A percentile compares a stretch with the other conserved stretches of the same genome.
Conservation (phyloP, 2,113 vertebrate species). For the Phocoena phocoena region DNA sequence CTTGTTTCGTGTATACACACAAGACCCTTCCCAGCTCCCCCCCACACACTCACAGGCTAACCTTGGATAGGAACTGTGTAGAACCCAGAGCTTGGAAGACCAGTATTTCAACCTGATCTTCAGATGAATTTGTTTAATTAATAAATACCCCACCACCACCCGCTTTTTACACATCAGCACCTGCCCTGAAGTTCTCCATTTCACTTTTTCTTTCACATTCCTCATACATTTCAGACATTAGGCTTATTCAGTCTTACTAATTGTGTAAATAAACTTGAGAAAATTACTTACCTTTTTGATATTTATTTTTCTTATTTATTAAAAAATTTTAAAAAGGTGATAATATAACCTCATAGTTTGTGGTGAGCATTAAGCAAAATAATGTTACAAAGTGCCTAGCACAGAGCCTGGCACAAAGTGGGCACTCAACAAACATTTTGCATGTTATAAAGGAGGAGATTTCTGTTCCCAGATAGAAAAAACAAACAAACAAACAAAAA, state of each 20-base stretch:
- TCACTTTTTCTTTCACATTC: neutral
- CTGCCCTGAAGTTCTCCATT: neutral
- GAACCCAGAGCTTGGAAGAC: neutral
- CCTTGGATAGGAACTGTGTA: neutral
- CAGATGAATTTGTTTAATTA: constrained; percentile 23
- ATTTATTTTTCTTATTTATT: neutral
- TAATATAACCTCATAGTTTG: neutral
- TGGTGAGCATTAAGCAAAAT: neutral
- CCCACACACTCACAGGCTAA: neutral
- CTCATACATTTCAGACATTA: neutral
- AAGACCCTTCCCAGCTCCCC: neutral
- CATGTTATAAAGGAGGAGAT: neutral
- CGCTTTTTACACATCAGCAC: neutral
- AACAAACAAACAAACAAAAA: neutral
- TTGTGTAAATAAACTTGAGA: neutral
- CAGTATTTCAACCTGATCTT: neutral
- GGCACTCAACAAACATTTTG: neutral
- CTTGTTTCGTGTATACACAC: constrained; percentile 10
- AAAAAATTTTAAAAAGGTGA: neutral
- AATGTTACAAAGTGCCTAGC: neutral
- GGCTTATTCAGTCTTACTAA: neutral
- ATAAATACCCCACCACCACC: neutral
- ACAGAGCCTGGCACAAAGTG: neutral
- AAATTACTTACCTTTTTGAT: neutral
- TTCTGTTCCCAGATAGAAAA: constrained; percentile 67